These are phyloP conservation scores for Perodicticus potto DNA, from an alignment of 2,797 vertebrate genomes.

Conservation along the genomic window DNA sequence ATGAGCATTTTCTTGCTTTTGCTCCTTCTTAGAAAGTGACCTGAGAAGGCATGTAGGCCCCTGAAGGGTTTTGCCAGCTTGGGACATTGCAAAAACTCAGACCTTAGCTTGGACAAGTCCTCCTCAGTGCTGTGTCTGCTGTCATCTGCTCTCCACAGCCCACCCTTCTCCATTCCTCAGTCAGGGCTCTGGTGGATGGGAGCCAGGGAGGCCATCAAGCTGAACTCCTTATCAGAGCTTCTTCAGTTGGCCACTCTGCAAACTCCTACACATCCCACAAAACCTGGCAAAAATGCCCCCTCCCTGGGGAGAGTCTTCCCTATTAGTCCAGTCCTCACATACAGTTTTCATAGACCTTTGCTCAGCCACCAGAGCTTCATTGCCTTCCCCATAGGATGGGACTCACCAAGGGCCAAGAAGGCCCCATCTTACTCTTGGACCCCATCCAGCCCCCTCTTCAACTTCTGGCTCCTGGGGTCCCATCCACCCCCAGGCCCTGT, in stretches of 20 bases:
- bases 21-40: background rate
- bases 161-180: background rate
- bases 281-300: background rate
- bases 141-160: background rate
- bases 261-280: background rate
- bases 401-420: background rate
- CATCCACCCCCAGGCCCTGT: background rate
- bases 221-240: background rate
- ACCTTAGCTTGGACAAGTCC: background rate
- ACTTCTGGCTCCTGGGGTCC: background rate
- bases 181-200: background rate
- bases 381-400: background rate
- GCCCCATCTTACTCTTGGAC: background rate
- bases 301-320: background rate
- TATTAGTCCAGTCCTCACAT: background rate
- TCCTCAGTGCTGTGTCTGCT: background rate
- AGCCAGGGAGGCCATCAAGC: background rate
- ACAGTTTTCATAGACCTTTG: background rate
- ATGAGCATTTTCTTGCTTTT: background rate
- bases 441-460: background rate
- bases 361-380: background rate
- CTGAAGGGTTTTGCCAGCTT: background rate
- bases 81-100: background rate
- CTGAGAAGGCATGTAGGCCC: background rate
- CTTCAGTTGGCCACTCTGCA: background rate